phyloP scores from a whole-genome alignment of 2,888 invertebrate genomes.

The Diabrotica balteata region DNA sequence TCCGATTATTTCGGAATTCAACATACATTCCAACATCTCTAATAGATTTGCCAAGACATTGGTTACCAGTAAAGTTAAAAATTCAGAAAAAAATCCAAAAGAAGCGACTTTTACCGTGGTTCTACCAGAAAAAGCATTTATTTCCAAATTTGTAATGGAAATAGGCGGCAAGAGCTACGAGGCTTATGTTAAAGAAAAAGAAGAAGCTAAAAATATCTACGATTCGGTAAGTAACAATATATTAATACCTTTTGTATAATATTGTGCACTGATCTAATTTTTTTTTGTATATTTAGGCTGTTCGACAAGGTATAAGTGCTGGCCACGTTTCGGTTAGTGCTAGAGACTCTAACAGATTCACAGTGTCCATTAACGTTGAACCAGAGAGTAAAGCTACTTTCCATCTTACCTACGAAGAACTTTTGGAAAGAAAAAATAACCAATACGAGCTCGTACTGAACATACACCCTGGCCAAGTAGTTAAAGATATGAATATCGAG shows the following conservation, averaged over 20 bases:
- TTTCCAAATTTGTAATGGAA: conserved; percentile 73
- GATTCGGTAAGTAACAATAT: conserved; percentile 45
- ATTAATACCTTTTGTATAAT: no score
- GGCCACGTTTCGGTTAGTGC: conserved; percentile 71
- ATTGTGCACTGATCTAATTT: no score
- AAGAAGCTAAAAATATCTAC: conserved; percentile 66
- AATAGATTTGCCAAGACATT: conserved; percentile 72
- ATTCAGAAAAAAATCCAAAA: conserved; percentile 66
- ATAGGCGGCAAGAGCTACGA: conserved; percentile 69
- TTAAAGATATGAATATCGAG: conserved; percentile 69
- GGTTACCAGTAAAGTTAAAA: conserved; percentile 69
- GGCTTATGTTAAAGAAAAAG: conserved; percentile 71
- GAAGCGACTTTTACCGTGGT: conserved; percentile 72
- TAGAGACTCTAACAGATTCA: conserved; percentile 74
- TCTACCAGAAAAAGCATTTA: conserved; percentile 74
- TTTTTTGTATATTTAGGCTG: no score
- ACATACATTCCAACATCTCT: conserved; percentile 67
- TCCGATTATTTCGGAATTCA: conserved; percentile 67
- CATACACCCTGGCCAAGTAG: conserved; percentile 71
- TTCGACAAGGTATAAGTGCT: conserved; percentile 62
- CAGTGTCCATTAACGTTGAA: conserved; percentile 72
- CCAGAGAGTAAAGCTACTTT: conserved; percentile 69
- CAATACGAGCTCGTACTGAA: conserved; percentile 74
- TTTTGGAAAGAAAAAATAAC: conserved; percentile 69
- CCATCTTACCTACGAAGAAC: conserved; percentile 76